Percentiles rank a stretch among this genome's conserved stretches.
phyloP scores from a whole-genome alignment of 1,140 invertebrate genomes.

The Drosophila rhopaloa region DNA sequence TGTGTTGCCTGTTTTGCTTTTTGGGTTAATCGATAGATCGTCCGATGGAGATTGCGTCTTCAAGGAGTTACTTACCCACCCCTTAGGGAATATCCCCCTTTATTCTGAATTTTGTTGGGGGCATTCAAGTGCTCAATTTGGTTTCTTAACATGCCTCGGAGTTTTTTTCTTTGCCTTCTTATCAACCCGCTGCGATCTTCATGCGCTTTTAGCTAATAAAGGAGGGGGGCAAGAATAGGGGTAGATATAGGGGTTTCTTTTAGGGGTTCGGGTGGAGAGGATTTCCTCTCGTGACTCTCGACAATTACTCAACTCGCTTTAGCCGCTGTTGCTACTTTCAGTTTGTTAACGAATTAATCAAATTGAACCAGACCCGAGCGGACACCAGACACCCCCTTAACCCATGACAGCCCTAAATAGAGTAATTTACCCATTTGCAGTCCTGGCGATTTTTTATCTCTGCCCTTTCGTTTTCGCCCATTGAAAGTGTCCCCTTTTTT shows the following conservation, averaged over 20 bases:
- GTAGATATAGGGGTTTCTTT: constrained; percentile 29
- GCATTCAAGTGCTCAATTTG: constrained; percentile 77
- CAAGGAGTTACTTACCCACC: constrained; percentile 18
- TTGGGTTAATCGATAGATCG: constrained; percentile 52
- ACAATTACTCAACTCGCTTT: constrained; percentile 72
- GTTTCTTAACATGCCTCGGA: constrained; percentile 5
- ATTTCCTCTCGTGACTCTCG: constrained; percentile 64
- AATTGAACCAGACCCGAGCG: constrained; percentile 64
- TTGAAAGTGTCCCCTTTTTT: constrained; percentile 57
- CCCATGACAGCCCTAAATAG: constrained; percentile 47
- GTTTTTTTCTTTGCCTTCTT: constrained; percentile 41
- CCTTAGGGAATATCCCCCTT: neutral
- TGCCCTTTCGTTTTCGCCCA: constrained; percentile 45
- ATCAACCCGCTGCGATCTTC: constrained; percentile 67
- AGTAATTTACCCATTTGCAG: constrained; percentile 58
- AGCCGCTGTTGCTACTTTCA: constrained; percentile 74
- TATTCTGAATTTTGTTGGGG: constrained; percentile 7
- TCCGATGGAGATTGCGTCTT: constrained; percentile 42
- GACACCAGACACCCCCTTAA: constrained; percentile 19
- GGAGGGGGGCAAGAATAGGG: constrained; percentile 31
- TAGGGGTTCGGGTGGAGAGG: constrained; percentile 6
- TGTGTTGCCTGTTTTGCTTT: constrained; percentile 21
- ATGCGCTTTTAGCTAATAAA: constrained; percentile 79
- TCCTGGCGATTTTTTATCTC: constrained; percentile 63
- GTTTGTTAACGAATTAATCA: constrained; percentile 84